phyloP scores from a whole-genome alignment of 2,113 vertebrate genomes.

The Mellivora capensis region DNA sequence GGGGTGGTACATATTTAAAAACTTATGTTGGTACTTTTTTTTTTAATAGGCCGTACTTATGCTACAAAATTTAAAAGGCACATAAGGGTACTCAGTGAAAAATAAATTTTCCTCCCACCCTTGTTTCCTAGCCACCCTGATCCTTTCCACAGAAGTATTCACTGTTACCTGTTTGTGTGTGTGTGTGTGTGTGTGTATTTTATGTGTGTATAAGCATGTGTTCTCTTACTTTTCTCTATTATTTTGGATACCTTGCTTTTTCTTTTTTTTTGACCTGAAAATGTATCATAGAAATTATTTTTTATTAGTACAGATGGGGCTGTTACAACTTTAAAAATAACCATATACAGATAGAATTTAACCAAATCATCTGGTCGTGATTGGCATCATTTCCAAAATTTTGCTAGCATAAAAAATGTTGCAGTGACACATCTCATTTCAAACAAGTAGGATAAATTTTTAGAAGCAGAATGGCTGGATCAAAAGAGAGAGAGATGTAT shows the following conservation, averaged over 20 bases:
- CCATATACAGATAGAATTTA: background rate
- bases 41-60: background rate
- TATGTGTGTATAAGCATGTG: background rate
- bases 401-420: background rate
- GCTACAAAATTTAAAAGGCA: conserved; percentile 4
- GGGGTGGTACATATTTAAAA: background rate
- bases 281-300: background rate
- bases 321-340: background rate
- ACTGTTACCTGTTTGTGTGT: background rate
- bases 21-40: background rate
- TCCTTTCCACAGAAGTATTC: background rate
- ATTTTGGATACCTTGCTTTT: background rate
- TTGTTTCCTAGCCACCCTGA: background rate
- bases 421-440: background rate
- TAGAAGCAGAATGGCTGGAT: background rate
- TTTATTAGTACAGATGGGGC: background rate
- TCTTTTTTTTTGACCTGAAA: background rate
- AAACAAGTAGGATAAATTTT: background rate
- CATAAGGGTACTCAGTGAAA: background rate
- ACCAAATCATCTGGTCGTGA: background rate
- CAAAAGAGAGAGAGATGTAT: background rate
- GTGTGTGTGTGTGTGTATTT: background rate
- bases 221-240: background rate
- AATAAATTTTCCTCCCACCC: background rate
- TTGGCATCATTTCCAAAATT: background rate